Base-by-base conservation (phyloP, 2,888 invertebrate genomes). In the Ormyrus labotus region DNA sequence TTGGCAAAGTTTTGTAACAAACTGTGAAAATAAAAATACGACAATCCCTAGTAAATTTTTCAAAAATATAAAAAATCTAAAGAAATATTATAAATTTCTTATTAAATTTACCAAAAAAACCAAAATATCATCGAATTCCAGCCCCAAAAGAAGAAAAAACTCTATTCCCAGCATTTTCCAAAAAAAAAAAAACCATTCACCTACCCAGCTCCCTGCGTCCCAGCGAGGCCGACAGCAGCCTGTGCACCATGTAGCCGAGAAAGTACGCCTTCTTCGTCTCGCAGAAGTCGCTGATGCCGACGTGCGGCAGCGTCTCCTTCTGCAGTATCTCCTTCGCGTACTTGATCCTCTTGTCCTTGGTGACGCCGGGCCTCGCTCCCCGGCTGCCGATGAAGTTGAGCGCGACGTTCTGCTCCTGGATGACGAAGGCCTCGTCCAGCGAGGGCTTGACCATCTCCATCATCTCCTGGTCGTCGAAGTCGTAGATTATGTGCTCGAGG, bases 391-490 rank as follows among this genome's bases (percentile, higher is more conserved):
- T 99, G 87, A 99, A 99, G 92, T 99, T 99, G 19, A 99, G 92
- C 0, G 99, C 99, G 1, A 99, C 98, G 92, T 97, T 98, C 91
- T 99, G 99, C 90, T 99, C 99, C 92, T 99, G 99, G 85, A 99
- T 98, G 0, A 99, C 99, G 91, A 99, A 99, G 55, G 99, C 99
- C 92, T 99, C 99, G 92, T 99, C 99, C 78, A 99, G 92, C 0
- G 99, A 99, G 0, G 99, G 99, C 90, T 99, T 99, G 0, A 98
- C 99, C 99, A 99, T 99, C 93, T 99, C 99, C 99, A 99, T 99
- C 99, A 99, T 99, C 93, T 99, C 99, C 6, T 98, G 99, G 92
- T 99, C 99, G 91, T 99, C 99, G 92, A 99, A 99, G 90, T 99
- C 99, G 91, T 99, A 99, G 87, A 99, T 99, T 82, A 99, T 99